These are phyloP conservation scores for Oxygymnocypris stewartii DNA, from an alignment of 2,113 vertebrate genomes.

Conservation along the genomic window DNA sequence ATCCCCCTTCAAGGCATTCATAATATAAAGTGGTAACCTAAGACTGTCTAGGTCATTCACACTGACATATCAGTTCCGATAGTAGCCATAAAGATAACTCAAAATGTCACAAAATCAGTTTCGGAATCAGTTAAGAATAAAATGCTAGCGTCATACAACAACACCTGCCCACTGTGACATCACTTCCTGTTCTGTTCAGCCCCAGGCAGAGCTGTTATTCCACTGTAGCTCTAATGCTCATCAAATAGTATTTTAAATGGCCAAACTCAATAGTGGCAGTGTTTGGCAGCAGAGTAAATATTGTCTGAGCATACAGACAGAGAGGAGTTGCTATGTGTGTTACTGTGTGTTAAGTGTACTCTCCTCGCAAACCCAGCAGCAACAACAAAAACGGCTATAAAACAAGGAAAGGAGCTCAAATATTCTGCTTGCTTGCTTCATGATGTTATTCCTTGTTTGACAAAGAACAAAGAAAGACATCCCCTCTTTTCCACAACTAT, in stretches of 20 bases:
- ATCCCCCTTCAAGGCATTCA: conserved; percentile 39
- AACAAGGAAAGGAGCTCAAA: conserved; percentile 50
- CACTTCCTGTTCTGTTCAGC: conserved; percentile 56
- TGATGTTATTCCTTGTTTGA: conserved; percentile 65
- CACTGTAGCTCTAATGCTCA: conserved; percentile 81
- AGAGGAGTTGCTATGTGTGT: conserved; percentile 88
- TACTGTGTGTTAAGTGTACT: conserved; percentile 78
- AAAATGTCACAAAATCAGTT: not conserved
- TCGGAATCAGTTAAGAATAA: not conserved
- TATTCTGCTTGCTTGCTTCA: conserved; percentile 62
- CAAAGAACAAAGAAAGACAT: conserved; percentile 61
- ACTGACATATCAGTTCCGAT: not conserved
- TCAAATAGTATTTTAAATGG: conserved; percentile 84
- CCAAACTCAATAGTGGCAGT: conserved; percentile 84
- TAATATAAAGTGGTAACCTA: conserved; percentile 24
- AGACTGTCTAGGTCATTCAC: conserved; percentile 5
- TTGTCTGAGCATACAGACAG: conserved; percentile 87
- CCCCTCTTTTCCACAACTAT: conserved; percentile 48
- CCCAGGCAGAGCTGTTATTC: conserved; percentile 72
- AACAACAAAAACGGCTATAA: conserved; percentile 68
- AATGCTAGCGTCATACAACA: not conserved
- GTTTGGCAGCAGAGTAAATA: conserved; percentile 89
- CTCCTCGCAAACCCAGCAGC: conserved; percentile 67
- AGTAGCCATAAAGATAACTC: not conserved
- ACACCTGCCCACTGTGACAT: conserved; percentile 58